These are phyloP conservation scores for Siniperca chuatsi DNA, from an alignment of 2,113 vertebrate genomes.

Conservation along the genomic window DNA sequence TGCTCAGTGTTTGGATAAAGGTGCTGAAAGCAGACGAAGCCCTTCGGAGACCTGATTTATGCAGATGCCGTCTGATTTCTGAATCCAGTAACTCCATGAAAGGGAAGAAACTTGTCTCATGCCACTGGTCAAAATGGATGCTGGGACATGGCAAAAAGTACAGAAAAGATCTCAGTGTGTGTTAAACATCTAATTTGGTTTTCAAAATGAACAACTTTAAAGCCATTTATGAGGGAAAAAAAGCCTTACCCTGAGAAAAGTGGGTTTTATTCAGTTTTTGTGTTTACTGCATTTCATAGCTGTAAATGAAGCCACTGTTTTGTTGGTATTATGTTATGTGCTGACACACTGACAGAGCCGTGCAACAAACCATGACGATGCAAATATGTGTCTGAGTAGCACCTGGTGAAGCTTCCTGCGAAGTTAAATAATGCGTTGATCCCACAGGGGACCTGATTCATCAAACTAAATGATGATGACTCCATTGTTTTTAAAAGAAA, in stretches of 20 bases:
- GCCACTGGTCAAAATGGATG: not conserved
- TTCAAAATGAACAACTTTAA: not conserved
- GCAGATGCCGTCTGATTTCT: constrained; percentile 7
- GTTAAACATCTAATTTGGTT: not conserved
- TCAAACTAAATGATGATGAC: constrained; percentile 14
- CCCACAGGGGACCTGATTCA: constrained; percentile 33
- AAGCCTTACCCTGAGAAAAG: not conserved
- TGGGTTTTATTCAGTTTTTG: not conserved
- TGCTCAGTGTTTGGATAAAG: constrained; percentile 32
- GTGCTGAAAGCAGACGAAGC: constrained; percentile 28
- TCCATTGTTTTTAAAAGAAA: constrained; percentile 3
- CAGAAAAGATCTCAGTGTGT: not conserved
- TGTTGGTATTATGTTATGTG: not conserved
- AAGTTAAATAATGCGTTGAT: not conserved
- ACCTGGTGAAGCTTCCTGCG: constrained; percentile 31
- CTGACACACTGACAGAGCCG: not conserved
- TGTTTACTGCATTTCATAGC: not conserved
- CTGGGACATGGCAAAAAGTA: not conserved
- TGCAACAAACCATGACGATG: constrained; percentile 39
- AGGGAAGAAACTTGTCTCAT: not conserved
- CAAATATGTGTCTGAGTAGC: constrained; percentile 10
- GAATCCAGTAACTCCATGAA: constrained; percentile 6
- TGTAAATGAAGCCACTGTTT: constrained; percentile 34
- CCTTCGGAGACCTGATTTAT: constrained; percentile 4
- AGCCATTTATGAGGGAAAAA: not conserved